Conservation (phyloP, 2,113 vertebrate genomes). For the Nerophis ophidion region DNA sequence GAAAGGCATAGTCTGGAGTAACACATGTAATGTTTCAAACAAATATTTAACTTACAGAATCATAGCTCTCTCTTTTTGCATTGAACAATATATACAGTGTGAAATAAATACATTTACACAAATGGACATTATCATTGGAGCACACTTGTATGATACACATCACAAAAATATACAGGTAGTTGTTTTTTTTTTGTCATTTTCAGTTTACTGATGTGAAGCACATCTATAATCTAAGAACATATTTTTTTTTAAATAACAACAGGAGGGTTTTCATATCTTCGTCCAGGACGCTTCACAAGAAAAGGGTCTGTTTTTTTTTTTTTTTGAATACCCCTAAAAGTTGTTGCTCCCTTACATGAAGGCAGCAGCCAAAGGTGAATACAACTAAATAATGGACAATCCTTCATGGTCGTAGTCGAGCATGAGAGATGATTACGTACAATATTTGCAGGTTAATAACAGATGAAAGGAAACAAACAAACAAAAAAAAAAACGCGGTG, state of each 20-base stretch:
- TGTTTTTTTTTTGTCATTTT: constrained; percentile 81
- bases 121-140: constrained; percentile 98
- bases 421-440: constrained; percentile 32
- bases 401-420: constrained; percentile 28
- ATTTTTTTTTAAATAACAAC: constrained; percentile 84
- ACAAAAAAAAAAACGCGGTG: constrained; percentile 4
- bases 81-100: constrained; percentile 99
- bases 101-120: constrained; percentile 99
- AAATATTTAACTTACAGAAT: constrained; percentile 98
- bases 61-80: constrained; percentile 99
- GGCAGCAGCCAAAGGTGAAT: constrained; percentile 76
- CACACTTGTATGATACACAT: constrained; percentile 99
- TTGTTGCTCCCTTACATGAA: constrained; percentile 54
- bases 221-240: constrained; percentile 98
- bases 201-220: constrained; percentile 93
- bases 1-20: constrained; percentile 99
- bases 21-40: constrained; percentile 95
- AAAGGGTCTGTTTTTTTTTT: constrained; percentile 34
- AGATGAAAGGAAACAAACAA: constrained; percentile 35
- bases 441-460: constrained; percentile 31
- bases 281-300: constrained; percentile 73
- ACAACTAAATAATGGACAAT: constrained; percentile 52
- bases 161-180: constrained; percentile 99
- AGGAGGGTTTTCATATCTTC: constrained; percentile 76
- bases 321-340: constrained; percentile 38